Percentiles rank a stretch among this genome's conserved stretches.
phyloP scores from a whole-genome alignment of 2,888 invertebrate genomes.

The Caenorhabditis sp. region DNA sequence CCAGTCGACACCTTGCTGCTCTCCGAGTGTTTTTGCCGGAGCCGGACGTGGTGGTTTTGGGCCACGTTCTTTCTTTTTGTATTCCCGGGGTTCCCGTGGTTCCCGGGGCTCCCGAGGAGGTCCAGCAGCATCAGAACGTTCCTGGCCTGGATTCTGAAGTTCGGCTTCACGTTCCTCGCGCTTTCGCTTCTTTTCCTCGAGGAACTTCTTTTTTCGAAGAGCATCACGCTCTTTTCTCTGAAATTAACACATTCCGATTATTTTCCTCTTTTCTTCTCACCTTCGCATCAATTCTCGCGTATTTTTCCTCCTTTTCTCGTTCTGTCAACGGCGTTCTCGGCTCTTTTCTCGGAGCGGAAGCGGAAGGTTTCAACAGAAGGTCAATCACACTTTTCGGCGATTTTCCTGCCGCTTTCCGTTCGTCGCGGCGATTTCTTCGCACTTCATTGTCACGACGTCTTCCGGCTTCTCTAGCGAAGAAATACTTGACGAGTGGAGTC shows the following conservation, averaged over 20 bases:
- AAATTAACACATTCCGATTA: background rate
- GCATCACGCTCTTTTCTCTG: conserved; percentile 32
- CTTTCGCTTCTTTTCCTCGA: conserved; percentile 29
- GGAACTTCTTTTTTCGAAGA: conserved; percentile 31
- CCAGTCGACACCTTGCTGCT: conserved; percentile 52
- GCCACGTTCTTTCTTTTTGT: conserved; percentile 6
- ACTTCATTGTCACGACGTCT: conserved; percentile 10
- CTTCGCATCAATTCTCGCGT: conserved; percentile 18
- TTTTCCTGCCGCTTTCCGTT: conserved; percentile 1
- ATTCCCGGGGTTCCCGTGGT: conserved; percentile 5
- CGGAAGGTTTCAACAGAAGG: conserved; percentile 26
- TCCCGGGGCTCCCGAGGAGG: no score
- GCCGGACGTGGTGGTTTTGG: conserved; percentile 23
- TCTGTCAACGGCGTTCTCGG: background rate
- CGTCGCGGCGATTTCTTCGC: conserved; percentile 14
- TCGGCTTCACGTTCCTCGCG: conserved; percentile 14
- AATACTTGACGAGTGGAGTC: conserved; percentile 45
- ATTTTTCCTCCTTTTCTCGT: conserved; percentile 23
- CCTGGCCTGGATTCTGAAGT: no score
- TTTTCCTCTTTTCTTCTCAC: background rate
- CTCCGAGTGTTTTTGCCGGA: conserved; percentile 41
- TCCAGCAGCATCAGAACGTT: no score
- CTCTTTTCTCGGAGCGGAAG: background rate
- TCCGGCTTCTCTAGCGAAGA: conserved; percentile 26
- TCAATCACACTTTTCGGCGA: conserved; percentile 20